Percentiles rank a stretch among this genome's conserved stretches.
These are phyloP conservation scores for Pterois miles DNA, from an alignment of 2,797 vertebrate genomes.

Conservation along the genomic window DNA sequence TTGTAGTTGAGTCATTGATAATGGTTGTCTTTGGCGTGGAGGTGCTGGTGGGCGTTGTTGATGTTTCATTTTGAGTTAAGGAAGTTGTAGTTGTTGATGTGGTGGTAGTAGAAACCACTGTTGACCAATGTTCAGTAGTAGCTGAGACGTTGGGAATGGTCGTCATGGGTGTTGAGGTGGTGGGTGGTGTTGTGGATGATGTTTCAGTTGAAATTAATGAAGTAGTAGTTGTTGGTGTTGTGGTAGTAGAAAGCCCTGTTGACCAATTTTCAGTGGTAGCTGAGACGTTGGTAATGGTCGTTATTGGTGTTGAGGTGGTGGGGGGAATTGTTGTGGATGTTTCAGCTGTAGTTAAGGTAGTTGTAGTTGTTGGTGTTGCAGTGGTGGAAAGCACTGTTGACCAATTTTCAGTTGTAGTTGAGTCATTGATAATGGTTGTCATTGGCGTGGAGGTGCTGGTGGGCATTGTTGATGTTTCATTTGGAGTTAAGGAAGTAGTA, in stretches of 20 bases:
- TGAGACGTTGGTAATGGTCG: too few species aligned
- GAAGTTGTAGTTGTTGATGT: not conserved
- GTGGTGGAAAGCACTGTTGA: not conserved
- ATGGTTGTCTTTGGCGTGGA: not conserved
- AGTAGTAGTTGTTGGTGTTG: not conserved
- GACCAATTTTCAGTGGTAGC: not conserved
- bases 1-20: not conserved
- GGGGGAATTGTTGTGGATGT: not conserved
- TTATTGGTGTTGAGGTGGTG: not conserved
- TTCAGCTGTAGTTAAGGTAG: not conserved
- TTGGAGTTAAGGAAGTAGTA: too few species aligned
- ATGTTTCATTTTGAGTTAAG: not conserved
- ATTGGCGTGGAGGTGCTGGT: not conserved
- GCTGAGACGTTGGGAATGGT: not conserved
- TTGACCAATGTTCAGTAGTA: not conserved
- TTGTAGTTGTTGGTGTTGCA: not conserved
- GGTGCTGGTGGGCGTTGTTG: not conserved
- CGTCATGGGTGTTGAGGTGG: not conserved
- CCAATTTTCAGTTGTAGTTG: not conserved
- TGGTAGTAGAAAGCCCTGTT: too few species aligned
- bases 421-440: not conserved
- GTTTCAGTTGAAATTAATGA: not conserved
- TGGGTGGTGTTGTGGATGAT: rapidly evolving
- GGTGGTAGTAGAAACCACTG: not conserved
- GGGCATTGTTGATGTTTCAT: not conserved